Evolutionary conservation across 2,888 invertebrate species (phyloP), one percentile per base, ranked within the genome.

Genomic region (Platerodrilus igneus): DNA sequence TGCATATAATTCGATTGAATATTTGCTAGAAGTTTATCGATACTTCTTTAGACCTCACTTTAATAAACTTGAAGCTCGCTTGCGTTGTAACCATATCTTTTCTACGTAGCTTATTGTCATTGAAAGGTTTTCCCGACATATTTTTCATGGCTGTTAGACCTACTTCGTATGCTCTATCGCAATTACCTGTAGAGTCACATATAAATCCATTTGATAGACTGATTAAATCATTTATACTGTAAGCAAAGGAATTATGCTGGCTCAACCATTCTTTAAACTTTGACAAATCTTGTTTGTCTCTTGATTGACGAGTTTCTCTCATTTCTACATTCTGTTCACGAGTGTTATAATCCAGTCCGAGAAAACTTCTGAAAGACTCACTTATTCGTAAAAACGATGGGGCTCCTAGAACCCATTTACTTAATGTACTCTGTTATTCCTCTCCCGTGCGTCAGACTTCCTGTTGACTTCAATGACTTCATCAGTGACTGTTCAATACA

Each of bases 1-100:
- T 27, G 8, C 27, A 27, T 27, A 27, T 14, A 27, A 27, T 27
- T 27, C 27, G 14, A 27, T 27, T 27, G 16, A 27, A 27, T 27
- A 27, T 27, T 27, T 27, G 13, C 11, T 26, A 17, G 13, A 7
- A 27, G 15, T 27, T 27, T 27, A 27, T 27, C 16, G 14, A 27
- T 8, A 15, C 7, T 27, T 27, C 15, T 15, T 27, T 27, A 14
- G 2, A 27, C 27, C 15, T 27, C 15, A 27, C 27, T 27, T 27
- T 27, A 17, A 27, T 27, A 7, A 17, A 27, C 15, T 27, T 27
- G 27, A 27, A 14, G 16, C 27, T 27, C 27, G 27, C 14, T 17
- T 15, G 27, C 13, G 15, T 27, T 27, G 27, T 27, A 15, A 27
- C 27, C 15, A 27, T 27, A 27, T 27, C 15, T 17, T 27, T 27